Percentiles rank a stretch among this genome's conserved stretches.
Evolutionary conservation across 2,888 invertebrate genomes (phyloP).

Genomic region (Diploptera punctata): DNA sequence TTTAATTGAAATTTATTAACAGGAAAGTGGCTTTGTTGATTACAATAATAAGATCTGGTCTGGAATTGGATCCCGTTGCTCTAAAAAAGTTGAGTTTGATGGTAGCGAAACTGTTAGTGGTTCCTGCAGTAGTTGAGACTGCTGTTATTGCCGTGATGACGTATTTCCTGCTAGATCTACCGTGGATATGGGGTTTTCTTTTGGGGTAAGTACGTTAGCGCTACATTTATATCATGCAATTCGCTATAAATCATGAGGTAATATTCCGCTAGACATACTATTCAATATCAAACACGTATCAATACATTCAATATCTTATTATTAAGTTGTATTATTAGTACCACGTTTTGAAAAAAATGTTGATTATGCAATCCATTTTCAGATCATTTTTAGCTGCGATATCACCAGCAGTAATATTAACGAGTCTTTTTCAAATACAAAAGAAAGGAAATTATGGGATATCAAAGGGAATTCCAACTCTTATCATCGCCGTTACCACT

Average conservation of each 20-base stretch:
- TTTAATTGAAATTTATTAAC: no score
- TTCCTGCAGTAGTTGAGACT: slow-evolving; percentile 57
- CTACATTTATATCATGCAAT: no score
- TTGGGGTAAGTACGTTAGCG: slow-evolving; percentile 29
- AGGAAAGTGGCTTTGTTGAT: no score
- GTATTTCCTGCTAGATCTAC: slow-evolving; percentile 55
- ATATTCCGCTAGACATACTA: no score
- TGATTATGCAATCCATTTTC: no score
- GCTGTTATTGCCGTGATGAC: slow-evolving; percentile 55
- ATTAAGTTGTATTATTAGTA: no score
- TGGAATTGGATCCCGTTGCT: slow-evolving; percentile 57
- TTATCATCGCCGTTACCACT: slow-evolving; percentile 74
- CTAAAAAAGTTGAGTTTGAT: slow-evolving; percentile 53
- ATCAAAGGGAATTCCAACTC: slow-evolving; percentile 74
- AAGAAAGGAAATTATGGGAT: slow-evolving; percentile 65
- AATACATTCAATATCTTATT: no score
- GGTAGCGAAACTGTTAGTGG: slow-evolving; percentile 54
- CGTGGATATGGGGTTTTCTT: slow-evolving; percentile 56
- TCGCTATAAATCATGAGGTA: no score
- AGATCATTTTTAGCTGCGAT: slow-evolving; percentile 59
- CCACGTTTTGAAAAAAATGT: no score
- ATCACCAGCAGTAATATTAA: slow-evolving; percentile 72
- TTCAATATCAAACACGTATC: no score
- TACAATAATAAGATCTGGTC: slow-evolving; percentile 59
- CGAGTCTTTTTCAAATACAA: slow-evolving; percentile 67